Conservation (phyloP, 2,113 vertebrate genomes). For the Microtus montanus region DNA sequence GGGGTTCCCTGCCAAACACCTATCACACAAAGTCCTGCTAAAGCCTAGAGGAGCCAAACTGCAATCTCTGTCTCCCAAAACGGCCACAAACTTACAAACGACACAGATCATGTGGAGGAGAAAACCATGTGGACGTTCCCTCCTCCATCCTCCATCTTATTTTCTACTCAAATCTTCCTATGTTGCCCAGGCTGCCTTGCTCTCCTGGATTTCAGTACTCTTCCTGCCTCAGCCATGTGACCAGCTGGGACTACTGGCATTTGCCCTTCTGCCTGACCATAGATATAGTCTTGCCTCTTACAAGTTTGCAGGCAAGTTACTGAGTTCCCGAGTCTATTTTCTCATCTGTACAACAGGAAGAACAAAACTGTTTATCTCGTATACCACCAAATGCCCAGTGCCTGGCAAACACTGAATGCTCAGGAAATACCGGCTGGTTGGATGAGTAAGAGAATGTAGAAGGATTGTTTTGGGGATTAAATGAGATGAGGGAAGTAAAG, state of each 20-base stretch:
- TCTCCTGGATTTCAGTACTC: neutral
- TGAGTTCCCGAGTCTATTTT: neutral
- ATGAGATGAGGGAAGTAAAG: conserved; percentile 12
- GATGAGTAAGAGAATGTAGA: neutral
- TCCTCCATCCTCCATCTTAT: too few species aligned
- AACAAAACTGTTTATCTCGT: neutral
- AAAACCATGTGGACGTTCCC: neutral
- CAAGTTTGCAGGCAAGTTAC: neutral
- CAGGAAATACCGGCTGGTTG: neutral
- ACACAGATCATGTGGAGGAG: neutral
- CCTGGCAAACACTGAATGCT: neutral
- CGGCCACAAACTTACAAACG: neutral
- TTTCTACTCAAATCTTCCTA: neutral
- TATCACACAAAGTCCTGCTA: neutral
- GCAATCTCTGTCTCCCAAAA: neutral
- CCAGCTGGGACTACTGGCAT: neutral
- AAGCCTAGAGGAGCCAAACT: neutral
- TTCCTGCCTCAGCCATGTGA: neutral
- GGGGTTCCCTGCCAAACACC: neutral
- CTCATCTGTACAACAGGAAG: neutral
- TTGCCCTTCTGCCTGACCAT: neutral
- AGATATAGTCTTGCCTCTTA: neutral
- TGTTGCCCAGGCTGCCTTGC: neutral
- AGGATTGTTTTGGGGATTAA: neutral
- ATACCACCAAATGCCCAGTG: neutral